A percentile compares a stretch with the other conserved stretches of the same genome.
phyloP scores from a whole-genome alignment of 2,113 vertebrate genomes.

The Pampusana beccarii region DNA sequence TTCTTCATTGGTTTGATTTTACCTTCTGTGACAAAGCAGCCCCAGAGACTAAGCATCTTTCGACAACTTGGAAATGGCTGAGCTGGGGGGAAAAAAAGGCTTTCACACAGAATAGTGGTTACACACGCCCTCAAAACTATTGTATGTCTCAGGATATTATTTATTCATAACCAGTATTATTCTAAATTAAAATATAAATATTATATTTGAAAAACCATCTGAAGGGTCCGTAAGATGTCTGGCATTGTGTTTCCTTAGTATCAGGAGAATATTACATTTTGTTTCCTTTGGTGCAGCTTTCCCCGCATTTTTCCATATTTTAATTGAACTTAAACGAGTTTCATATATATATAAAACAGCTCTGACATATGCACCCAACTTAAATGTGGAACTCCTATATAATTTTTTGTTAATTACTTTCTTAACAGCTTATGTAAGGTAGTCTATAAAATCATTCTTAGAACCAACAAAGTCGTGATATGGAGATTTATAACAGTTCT shows the following conservation, averaged over 20 bases:
- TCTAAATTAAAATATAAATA: constrained; percentile 52
- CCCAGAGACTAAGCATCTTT: constrained; percentile 68
- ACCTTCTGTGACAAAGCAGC: constrained; percentile 78
- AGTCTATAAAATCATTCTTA: not conserved
- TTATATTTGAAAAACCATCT: not conserved
- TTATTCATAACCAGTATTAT: constrained; percentile 15
- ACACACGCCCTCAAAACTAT: not conserved
- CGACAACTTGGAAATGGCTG: constrained; percentile 47
- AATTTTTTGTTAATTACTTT: constrained; percentile 5
- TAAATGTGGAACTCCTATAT: not conserved
- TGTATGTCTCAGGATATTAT: not conserved
- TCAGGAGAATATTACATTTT: not conserved
- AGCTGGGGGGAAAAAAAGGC: not conserved
- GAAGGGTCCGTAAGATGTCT: not conserved
- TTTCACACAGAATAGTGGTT: not conserved
- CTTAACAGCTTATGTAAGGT: not conserved
- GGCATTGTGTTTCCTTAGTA: not conserved
- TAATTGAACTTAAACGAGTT: not conserved
- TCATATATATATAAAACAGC: not conserved
- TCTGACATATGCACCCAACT: not conserved
- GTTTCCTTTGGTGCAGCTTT: not conserved
- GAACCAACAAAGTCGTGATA: not conserved
- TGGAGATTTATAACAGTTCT: not conserved
- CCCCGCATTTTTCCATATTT: not conserved
- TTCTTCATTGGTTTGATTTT: constrained; percentile 74